These are phyloP conservation scores for Drosophila kikkawai DNA, from an alignment of 1,140 invertebrate genomes.

Conservation along the genomic window DNA sequence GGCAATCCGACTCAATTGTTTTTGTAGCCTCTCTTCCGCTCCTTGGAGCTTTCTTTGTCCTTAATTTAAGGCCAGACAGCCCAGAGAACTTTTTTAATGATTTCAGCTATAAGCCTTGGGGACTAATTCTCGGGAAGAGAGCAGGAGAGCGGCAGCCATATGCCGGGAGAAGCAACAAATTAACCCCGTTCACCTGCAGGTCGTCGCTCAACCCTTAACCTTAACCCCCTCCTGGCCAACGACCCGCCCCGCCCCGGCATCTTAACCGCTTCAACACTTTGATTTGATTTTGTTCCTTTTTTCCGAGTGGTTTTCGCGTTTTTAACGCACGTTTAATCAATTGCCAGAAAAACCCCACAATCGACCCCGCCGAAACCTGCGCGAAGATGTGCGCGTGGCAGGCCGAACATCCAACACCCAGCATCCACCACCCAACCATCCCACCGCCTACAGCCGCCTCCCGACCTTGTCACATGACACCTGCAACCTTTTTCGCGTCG, in stretches of 20 bases:
- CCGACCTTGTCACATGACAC: slow-evolving; percentile 79
- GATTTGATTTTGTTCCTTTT: slow-evolving; percentile 70
- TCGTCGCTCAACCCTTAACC: slow-evolving; percentile 66
- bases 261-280: slow-evolving; percentile 82
- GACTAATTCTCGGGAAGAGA: slow-evolving; percentile 65
- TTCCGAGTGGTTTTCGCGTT: slow-evolving; percentile 27
- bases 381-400: slow-evolving; percentile 47
- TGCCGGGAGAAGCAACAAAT: slow-evolving; percentile 76
- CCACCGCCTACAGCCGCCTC: slow-evolving; percentile 16
- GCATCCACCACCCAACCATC: neutral
- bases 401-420: neutral
- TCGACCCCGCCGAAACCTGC: slow-evolving; percentile 33
- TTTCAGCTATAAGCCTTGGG: slow-evolving; percentile 71
- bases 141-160: slow-evolving; percentile 50
- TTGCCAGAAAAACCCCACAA: slow-evolving; percentile 29
- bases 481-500: slow-evolving; percentile 82
- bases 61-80: slow-evolving; percentile 76
- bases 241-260: slow-evolving; percentile 20
- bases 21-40: slow-evolving; percentile 46
- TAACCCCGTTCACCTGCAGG: slow-evolving; percentile 73
- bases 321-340: slow-evolving; percentile 70
- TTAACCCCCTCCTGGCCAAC: slow-evolving; percentile 50
- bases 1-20: slow-evolving; percentile 61
- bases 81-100: slow-evolving; percentile 73
- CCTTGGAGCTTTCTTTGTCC: slow-evolving; percentile 37